Base-by-base conservation (phyloP, 1,140 invertebrate species). In the Pomacea maculata region DNA sequence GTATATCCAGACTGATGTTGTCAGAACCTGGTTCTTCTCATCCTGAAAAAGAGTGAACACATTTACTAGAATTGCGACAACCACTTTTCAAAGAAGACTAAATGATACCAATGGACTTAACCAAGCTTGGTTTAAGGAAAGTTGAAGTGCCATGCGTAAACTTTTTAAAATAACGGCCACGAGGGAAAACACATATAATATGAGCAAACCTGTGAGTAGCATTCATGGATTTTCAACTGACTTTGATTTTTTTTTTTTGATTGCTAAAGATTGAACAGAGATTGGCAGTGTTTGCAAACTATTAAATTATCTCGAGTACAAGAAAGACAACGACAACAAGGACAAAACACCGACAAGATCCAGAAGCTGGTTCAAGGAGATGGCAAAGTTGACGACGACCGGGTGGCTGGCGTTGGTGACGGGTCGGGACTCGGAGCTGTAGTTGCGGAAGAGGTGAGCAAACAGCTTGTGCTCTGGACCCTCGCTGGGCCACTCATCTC, bases 1-100 rank as follows among this genome's bases (percentile, higher is more conserved):
- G 0, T 95, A 96, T 76, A 97, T 94, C 96, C 96, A 97, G 88
- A 96, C 96, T 89, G 97, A 97, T n/a, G 96, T 96, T 19, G 96
- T 97, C 73, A 97, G 91, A 83, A 95, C 93, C 88, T 95, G 92
- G 89, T 95, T 93, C 90, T 95, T 93, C 92, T 94, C 94, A 75
- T 94, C 94, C 91, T 90, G 82, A 54, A 83, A 80, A 73, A 78
- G 21, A 64, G 19, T 34, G 21, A 15, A 21, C 25, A 73, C 15
- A 79, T 29, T 17, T 52, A 65, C 14, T 6, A 45, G 34, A 45
- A 45, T 45, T 4, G 34, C 34, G 34, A 45, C 10, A 34, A 77
- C 5, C 76, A 67, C 52, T n/a, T 12, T 11, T 29, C 21, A 6
- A 6, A 45, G 34, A 45, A 6, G 34, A 45, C 34, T 45, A 4